Percentiles rank a stretch among this genome's conserved stretches.
phyloP scores from a whole-genome alignment of 1,140 invertebrate species.

The Calliphora vicina region DNA sequence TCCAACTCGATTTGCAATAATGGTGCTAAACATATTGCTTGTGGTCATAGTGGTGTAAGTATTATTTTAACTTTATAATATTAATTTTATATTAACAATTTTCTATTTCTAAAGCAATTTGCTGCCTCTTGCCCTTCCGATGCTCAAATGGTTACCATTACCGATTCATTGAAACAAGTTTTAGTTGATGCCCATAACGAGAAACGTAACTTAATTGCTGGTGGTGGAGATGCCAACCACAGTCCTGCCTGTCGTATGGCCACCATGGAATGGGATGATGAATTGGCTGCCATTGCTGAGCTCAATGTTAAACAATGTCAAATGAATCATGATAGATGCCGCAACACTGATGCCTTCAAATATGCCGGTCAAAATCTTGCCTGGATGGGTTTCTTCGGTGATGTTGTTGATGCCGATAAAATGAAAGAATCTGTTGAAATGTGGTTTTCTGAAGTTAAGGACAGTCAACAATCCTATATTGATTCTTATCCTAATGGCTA shows the following conservation, averaged over 20 bases:
- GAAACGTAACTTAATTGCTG: constrained; percentile 39
- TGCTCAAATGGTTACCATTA: constrained; percentile 40
- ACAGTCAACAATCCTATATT: constrained; percentile 11
- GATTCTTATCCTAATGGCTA: constrained; percentile 35
- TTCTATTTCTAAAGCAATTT: constrained; percentile 42
- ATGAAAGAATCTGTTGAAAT: not conserved
- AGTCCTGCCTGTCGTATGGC: constrained; percentile 36
- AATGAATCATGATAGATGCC: constrained; percentile 39
- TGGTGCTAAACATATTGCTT: constrained; percentile 26
- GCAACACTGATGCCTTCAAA: constrained; percentile 33
- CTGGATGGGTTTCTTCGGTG: not conserved
- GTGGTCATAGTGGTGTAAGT: constrained; percentile 36
- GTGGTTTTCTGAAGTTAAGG: constrained; percentile 39
- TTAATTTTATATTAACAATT: constrained; percentile 10
- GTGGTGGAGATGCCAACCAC: constrained; percentile 21
- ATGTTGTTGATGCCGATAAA: not conserved
- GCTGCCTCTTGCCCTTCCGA: constrained; percentile 45
- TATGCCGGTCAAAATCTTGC: constrained; percentile 40
- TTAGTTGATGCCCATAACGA: constrained; percentile 36
- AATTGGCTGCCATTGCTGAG: constrained; percentile 37
- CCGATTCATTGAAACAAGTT: constrained; percentile 18
- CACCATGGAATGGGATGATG: constrained; percentile 41
- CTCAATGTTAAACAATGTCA: constrained; percentile 40
- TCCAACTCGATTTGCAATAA: not conserved
- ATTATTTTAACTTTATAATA: constrained; percentile 1